These are phyloP conservation scores for Caligus rogercresseyi DNA, from an alignment of 1,140 invertebrate species.

Conservation along the genomic window DNA sequence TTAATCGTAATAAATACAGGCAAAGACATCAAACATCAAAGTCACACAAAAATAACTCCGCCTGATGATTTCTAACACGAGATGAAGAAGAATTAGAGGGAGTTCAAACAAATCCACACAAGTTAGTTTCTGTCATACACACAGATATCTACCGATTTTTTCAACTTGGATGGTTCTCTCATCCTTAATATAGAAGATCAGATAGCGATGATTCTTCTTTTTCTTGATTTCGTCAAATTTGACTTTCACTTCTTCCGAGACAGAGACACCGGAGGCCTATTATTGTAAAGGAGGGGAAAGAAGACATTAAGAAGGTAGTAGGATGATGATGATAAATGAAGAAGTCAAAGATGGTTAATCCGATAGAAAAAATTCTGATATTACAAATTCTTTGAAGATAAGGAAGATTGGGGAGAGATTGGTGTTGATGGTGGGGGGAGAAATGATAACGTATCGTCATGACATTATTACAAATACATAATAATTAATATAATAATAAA, in stretches of 20 bases:
- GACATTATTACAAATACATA: neutral
- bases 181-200: constrained; percentile 72
- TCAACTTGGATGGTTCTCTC: constrained; percentile 24
- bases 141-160: constrained; percentile 21
- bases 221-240: constrained; percentile 93
- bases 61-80: no score
- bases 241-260: constrained; percentile 79
- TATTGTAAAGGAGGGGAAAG: constrained; percentile 25
- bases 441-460: no score
- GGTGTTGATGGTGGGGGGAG: no score
- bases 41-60: no score
- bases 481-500: no score
- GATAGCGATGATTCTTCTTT: constrained; percentile 88
- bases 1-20: no score
- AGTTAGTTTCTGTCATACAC: constrained; percentile 26
- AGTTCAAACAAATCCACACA: no score
- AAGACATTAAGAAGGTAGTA: neutral
- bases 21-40: no score
- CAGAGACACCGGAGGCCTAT: constrained; percentile 85
- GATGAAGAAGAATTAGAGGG: no score
- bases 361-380: neutral
- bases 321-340: no score
- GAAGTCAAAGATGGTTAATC: neutral
- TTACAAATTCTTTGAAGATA: neutral
- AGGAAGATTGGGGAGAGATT: no score